These are phyloP conservation scores for Stomorhina lunata DNA, from an alignment of 2,888 invertebrate species.

Conservation along the genomic window DNA sequence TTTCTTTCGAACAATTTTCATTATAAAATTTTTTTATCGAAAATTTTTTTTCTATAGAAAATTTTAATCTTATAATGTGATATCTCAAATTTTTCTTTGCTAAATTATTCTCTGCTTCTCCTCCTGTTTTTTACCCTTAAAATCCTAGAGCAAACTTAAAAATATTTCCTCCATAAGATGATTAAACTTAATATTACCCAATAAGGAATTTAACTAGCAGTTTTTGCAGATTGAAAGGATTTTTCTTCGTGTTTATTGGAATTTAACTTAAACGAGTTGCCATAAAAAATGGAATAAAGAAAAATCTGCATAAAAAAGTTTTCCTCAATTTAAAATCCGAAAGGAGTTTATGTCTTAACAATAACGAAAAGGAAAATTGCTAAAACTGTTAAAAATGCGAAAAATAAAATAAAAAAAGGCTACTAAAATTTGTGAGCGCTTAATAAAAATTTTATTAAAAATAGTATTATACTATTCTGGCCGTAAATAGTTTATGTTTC, in stretches of 20 bases:
- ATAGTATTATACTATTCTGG: neutral
- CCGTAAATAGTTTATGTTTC: neutral
- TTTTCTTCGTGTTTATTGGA: neutral
- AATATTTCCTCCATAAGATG: neutral
- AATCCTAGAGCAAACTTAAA: neutral
- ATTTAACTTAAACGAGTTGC: neutral
- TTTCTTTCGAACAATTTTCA: no score
- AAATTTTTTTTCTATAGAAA: no score
- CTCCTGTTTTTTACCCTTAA: neutral
- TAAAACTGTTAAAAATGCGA: no score
- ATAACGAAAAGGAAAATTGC: neutral
- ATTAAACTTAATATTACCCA: slow-evolving; percentile 12
- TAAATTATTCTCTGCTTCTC: neutral
- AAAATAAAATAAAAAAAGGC: neutral
- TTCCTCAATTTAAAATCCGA: neutral
- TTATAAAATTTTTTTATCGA: no score
- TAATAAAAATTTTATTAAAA: slow-evolving; percentile 16
- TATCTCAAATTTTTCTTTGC: no score
- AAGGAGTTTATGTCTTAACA: neutral
- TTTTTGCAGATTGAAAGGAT: slow-evolving; percentile 1
- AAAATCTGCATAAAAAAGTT: neutral
- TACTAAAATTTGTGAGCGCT: neutral
- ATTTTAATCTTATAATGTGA: no score
- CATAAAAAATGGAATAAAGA: neutral
- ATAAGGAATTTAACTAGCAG: slow-evolving; percentile 3